Conservation (phyloP, 2,888 invertebrate species). For the Meteorus colon region DNA sequence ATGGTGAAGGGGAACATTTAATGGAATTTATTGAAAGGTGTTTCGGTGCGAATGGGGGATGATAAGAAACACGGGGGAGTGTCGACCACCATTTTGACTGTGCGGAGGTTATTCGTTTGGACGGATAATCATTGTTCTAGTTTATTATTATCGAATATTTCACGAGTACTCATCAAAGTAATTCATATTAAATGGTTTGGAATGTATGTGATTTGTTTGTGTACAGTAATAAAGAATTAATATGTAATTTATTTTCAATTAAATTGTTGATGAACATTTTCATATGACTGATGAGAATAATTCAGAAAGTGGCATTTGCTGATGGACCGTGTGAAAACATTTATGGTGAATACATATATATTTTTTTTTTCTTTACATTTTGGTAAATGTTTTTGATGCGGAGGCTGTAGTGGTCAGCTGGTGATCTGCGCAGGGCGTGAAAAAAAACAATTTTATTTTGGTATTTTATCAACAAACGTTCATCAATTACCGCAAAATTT, state of each 20-base stretch:
- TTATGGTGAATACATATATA: neutral
- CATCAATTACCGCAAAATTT: neutral
- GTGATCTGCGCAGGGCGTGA: slow-evolving; percentile 46
- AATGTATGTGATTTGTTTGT: neutral
- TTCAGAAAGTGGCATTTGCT: slow-evolving; percentile 18
- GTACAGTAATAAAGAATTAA: neutral
- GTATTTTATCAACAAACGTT: neutral
- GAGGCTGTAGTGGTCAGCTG: slow-evolving; percentile 59
- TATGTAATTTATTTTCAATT: neutral
- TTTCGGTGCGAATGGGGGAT: slow-evolving; percentile 22
- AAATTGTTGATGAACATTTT: neutral
- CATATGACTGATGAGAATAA: neutral
- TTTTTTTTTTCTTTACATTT: neutral
- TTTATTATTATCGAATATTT: slow-evolving; percentile 1
- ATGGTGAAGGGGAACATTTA: neutral
- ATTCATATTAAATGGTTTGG: neutral
- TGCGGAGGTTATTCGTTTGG: slow-evolving; percentile 65
- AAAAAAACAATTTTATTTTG: slow-evolving; percentile 30
- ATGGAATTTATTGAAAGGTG: slow-evolving; percentile 7
- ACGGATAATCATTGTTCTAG: slow-evolving; percentile 39
- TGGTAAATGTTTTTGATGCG: slow-evolving; percentile 45
- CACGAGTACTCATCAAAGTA: neutral
- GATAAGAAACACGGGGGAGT: slow-evolving; percentile 59
- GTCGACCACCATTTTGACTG: slow-evolving; percentile 71
- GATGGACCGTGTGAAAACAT: slow-evolving; percentile 7